Conservation (phyloP, 2,113 vertebrate genomes). For the Pedionomus torquatus region DNA sequence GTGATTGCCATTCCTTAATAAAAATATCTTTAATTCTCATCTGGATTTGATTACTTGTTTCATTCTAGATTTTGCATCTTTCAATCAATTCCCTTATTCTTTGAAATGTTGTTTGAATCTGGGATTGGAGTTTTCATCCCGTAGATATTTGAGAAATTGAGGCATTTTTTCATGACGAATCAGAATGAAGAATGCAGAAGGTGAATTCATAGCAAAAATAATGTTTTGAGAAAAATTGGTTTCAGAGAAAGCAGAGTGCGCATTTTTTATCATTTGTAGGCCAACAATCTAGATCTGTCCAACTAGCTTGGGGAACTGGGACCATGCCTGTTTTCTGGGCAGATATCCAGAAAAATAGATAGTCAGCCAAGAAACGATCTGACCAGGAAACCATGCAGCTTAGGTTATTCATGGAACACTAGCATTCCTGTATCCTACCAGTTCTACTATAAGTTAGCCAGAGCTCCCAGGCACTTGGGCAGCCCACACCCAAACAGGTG, state of each 20-base stretch:
- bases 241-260: background rate
- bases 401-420: background rate
- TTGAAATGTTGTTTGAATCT: background rate
- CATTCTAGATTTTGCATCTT: background rate
- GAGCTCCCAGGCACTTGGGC: slow-evolving; percentile 3
- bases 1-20: background rate
- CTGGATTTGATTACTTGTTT: background rate
- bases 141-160: background rate
- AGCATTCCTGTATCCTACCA: background rate
- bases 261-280: background rate
- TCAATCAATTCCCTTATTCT: background rate
- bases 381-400: background rate
- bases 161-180: background rate
- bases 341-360: background rate
- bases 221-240: background rate
- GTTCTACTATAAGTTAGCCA: background rate
- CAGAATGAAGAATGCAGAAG: background rate
- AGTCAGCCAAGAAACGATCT: background rate
- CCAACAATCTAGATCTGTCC: background rate
- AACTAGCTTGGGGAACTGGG: background rate
- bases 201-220: background rate
- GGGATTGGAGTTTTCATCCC: background rate
- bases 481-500: slow-evolving; percentile 1
- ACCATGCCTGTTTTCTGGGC: background rate
- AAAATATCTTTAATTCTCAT: background rate